A percentile compares a stretch with the other conserved stretches of the same genome.
phyloP scores from a whole-genome alignment of 2,888 invertebrate species.

The Clistopyga incitator region DNA sequence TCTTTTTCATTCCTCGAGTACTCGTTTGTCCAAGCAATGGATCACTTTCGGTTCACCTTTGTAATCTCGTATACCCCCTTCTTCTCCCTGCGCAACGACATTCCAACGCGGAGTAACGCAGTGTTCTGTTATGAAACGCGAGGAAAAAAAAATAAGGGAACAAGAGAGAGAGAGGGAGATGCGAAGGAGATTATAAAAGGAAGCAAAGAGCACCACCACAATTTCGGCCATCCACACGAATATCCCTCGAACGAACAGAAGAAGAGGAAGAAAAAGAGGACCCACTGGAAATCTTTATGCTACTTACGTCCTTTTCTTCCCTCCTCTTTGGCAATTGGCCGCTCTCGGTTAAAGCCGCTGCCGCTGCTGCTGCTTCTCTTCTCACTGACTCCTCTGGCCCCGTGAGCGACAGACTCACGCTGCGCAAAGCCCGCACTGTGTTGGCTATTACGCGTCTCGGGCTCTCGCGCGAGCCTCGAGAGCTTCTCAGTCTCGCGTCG shows the following conservation, averaged over 20 bases:
- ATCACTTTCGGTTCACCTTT: slow-evolving; percentile 2
- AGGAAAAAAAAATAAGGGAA: background rate
- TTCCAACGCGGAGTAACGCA: background rate
- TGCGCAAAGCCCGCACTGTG: slow-evolving; percentile 55
- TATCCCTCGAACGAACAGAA: background rate
- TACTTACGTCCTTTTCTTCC: background rate
- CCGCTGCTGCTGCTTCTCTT: too few species aligned
- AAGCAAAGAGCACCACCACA: background rate
- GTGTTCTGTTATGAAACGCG: slow-evolving; percentile 4
- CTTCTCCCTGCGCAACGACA: background rate
- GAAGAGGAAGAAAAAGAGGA: too few species aligned
- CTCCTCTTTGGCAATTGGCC: background rate
- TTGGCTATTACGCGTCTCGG: slow-evolving; percentile 48
- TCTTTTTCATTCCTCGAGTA: background rate
- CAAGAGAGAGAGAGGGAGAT: background rate
- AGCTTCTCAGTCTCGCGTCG: slow-evolving; percentile 73
- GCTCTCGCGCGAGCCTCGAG: slow-evolving; percentile 40
- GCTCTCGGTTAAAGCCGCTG: background rate
- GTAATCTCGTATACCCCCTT: background rate
- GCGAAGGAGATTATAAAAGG: background rate
- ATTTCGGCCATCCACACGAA: background rate
- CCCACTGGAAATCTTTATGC: background rate
- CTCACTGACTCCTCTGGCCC: slow-evolving; percentile 13
- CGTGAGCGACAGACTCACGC: slow-evolving; percentile 34
- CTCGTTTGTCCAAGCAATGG: background rate